Evolutionary conservation across 2,797 vertebrate genomes (phyloP).

Genomic region (Rhyacichthys aspro): DNA sequence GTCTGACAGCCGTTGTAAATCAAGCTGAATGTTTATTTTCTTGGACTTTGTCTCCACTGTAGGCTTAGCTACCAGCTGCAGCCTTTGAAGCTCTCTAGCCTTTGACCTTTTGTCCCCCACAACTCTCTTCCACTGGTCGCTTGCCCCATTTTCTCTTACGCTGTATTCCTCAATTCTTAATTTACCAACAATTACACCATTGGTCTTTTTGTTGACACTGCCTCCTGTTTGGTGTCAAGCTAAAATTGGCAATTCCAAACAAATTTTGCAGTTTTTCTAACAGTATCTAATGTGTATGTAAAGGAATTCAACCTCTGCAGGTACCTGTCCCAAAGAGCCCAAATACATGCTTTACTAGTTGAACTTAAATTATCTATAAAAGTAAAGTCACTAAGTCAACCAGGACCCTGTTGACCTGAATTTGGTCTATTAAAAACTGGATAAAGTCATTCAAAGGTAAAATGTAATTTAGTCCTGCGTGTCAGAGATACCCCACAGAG

Average conservation of each 20-base stretch:
- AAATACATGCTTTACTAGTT: too few relatives aligned
- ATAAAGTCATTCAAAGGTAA: too few relatives aligned
- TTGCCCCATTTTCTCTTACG: slow-evolving; percentile 9
- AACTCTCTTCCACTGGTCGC: slow-evolving; percentile 31
- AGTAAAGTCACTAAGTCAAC: too few relatives aligned
- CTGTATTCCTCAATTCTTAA: slow-evolving; percentile 20
- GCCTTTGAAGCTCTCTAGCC: slow-evolving; percentile 62
- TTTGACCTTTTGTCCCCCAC: slow-evolving; percentile 56
- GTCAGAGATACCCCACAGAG: too few relatives aligned
- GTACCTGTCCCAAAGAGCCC: too few relatives aligned
- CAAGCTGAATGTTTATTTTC: slow-evolving; percentile 47
- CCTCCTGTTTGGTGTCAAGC: not conserved
- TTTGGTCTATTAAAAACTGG: too few relatives aligned
- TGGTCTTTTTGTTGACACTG: not conserved
- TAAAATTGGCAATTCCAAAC: too few relatives aligned
- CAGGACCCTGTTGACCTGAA: too few relatives aligned
- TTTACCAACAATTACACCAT: slow-evolving; percentile 12
- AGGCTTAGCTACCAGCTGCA: slow-evolving; percentile 49
- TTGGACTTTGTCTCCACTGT: slow-evolving; percentile 62
- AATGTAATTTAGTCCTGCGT: too few relatives aligned
- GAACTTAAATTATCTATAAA: too few relatives aligned
- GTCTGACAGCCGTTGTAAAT: slow-evolving; percentile 43
- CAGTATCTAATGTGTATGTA: too few relatives aligned
- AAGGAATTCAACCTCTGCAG: not conserved
- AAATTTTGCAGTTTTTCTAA: too few relatives aligned